phyloP scores from a whole-genome alignment of 1,140 invertebrate genomes.

The Glomeris maerens region DNA sequence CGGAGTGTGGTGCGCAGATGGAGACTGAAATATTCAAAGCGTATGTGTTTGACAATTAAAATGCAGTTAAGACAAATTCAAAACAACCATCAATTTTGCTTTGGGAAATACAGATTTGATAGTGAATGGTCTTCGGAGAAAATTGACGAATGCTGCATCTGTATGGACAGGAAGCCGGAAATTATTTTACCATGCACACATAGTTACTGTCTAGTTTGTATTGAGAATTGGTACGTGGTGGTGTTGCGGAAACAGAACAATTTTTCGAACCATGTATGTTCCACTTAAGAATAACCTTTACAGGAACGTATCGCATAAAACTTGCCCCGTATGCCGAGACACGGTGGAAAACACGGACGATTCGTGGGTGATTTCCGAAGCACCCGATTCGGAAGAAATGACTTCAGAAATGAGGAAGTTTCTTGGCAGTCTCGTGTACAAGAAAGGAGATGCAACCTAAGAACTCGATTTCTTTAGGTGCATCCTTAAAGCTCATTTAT shows the following conservation, averaged over 20 bases:
- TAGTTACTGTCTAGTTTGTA: conserved; percentile 49
- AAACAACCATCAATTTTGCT: neutral
- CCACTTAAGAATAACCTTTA: conserved; percentile 21
- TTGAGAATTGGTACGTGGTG: conserved; percentile 46
- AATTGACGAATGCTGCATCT: conserved; percentile 49
- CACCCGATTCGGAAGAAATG: conserved; percentile 44
- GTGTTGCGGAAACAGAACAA: conserved; percentile 1
- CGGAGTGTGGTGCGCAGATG: neutral
- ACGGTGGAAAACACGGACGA: conserved; percentile 44
- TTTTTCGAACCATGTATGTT: conserved; percentile 9
- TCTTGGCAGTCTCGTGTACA: too few species aligned
- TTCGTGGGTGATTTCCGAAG: conserved; percentile 48
- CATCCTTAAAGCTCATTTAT: too few species aligned
- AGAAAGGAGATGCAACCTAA: too few species aligned
- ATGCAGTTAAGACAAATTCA: neutral
- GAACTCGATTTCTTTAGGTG: too few species aligned
- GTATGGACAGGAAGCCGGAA: conserved; percentile 49
- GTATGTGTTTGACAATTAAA: neutral
- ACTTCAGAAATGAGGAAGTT: conserved; percentile 40
- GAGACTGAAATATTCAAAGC: neutral
- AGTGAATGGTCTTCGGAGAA: conserved; percentile 11
- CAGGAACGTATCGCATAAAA: conserved; percentile 49
- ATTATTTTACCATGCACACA: conserved; percentile 50
- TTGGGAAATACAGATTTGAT: neutral
- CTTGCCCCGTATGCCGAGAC: conserved; percentile 50